Evolutionary conservation across 2,888 invertebrate genomes (phyloP).

Genomic region (Resseliella maxima): DNA sequence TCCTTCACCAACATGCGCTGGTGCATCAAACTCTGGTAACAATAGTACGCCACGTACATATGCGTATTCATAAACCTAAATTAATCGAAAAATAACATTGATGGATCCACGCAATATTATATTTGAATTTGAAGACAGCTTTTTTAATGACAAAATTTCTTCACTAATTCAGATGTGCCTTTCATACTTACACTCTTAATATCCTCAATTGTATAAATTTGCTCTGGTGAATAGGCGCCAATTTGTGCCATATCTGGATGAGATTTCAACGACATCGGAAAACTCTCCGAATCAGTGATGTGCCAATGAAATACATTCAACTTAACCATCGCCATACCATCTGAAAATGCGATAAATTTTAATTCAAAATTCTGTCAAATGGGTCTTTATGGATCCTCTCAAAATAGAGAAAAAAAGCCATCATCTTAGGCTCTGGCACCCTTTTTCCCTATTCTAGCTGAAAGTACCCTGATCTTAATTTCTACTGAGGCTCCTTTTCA

Average conservation of each 20-base stretch:
- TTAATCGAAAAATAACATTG: too few species aligned
- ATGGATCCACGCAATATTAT: too few species aligned
- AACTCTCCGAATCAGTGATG: conserved; percentile 93
- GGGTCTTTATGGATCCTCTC: too few species aligned
- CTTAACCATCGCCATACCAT: conserved; percentile 91
- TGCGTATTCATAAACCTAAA: conserved; percentile 69
- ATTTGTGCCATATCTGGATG: conserved; percentile 77
- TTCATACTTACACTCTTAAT: conserved; percentile 69
- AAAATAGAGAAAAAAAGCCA: too few species aligned
- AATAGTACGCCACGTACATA: conserved; percentile 71
- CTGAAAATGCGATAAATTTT: conserved; percentile 66
- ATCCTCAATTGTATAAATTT: conserved; percentile 72
- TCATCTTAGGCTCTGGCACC: too few species aligned
- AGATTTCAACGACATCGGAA: conserved; percentile 83
- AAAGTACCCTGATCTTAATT: too few species aligned
- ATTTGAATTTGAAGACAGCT: too few species aligned
- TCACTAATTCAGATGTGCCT: too few species aligned
- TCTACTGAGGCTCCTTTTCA: too few species aligned
- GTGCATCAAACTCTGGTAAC: conserved; percentile 74
- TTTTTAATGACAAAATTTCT: too few species aligned
- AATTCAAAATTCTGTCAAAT: too few species aligned
- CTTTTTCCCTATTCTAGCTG: too few species aligned
- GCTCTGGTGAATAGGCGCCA: conserved; percentile 82
- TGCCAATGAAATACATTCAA: conserved; percentile 96
- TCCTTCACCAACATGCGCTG: conserved; percentile 70